phyloP scores from a whole-genome alignment of 2,888 invertebrate species.

The Labia minor region DNA sequence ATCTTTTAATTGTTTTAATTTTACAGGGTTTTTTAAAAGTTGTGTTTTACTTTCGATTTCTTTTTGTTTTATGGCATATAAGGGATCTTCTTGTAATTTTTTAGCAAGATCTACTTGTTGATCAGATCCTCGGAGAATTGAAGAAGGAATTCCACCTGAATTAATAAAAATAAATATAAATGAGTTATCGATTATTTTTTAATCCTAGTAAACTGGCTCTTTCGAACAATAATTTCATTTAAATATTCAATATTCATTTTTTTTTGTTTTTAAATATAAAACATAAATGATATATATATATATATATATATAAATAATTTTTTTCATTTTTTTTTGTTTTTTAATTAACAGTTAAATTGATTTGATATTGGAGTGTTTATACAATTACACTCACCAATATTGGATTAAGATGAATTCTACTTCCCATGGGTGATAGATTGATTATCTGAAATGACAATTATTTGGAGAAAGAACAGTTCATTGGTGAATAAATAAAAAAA shows the following conservation, averaged over 20 bases:
- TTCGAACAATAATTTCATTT: no score
- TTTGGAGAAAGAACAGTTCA: neutral
- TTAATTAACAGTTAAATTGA: no score
- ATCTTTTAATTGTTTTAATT: slow-evolving; percentile 73
- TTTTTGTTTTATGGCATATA: slow-evolving; percentile 76
- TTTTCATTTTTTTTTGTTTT: no score
- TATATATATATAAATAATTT: neutral
- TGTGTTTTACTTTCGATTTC: slow-evolving; percentile 80
- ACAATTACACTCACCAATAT: neutral
- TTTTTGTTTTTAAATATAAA: neutral
- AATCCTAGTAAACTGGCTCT: slow-evolving; percentile 18
- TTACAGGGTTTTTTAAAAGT: slow-evolving; percentile 82
- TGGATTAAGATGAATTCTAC: neutral
- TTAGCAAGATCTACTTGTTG: slow-evolving; percentile 75
- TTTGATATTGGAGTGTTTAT: slow-evolving; percentile 42
- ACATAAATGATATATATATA: neutral
- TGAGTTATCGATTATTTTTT: slow-evolving; percentile 22
- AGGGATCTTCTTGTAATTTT: slow-evolving; percentile 87
- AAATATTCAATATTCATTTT: neutral
- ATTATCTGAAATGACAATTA: neutral
- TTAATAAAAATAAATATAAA: neutral
- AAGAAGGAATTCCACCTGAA: slow-evolving; percentile 58
- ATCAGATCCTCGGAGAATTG: slow-evolving; percentile 45
- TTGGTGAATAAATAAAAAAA: neutral
- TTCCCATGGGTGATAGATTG: neutral